Evolutionary conservation across 1,140 invertebrate species (phyloP).

Genomic region (Stegodyphus dumicola): DNA sequence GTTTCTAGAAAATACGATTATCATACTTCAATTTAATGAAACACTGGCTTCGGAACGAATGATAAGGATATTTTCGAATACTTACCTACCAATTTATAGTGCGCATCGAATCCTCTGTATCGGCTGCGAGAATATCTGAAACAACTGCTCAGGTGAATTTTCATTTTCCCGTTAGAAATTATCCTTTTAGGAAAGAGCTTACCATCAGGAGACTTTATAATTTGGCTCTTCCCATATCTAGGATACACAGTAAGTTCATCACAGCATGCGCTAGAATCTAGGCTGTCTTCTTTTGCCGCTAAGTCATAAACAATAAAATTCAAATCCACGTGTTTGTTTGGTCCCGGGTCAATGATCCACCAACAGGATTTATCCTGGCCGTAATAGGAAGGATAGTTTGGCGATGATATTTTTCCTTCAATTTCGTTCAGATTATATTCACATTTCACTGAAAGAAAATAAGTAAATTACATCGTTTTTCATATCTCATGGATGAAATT

Average conservation of each 20-base stretch:
- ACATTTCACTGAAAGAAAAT: constrained; percentile 41
- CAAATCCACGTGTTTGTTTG: constrained; percentile 60
- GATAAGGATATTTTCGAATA: background rate
- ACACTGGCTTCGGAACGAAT: background rate
- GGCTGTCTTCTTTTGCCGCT: constrained; percentile 53
- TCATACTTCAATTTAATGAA: background rate
- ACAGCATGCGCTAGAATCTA: constrained; percentile 44
- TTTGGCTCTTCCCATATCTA: constrained; percentile 1
- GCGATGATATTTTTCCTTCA: constrained; percentile 61
- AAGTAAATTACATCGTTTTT: too few species aligned
- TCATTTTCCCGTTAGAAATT: constrained; percentile 62
- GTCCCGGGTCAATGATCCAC: constrained; percentile 62
- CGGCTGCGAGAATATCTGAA: constrained; percentile 63
- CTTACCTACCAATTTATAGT: constrained; percentile 59
- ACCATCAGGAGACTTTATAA: constrained; percentile 41
- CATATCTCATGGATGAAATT: too few species aligned
- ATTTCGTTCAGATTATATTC: constrained; percentile 12
- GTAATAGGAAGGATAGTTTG: constrained; percentile 64
- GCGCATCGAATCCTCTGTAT: constrained; percentile 60
- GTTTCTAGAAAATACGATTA: background rate
- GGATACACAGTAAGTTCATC: constrained; percentile 61
- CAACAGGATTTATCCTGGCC: constrained; percentile 63
- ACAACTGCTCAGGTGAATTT: constrained; percentile 58
- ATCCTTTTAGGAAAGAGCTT: constrained; percentile 62
- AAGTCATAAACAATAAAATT: constrained; percentile 63